These are phyloP conservation scores for Eristalis intricaria DNA, from an alignment of 2,888 invertebrate genomes.

Conservation along the genomic window DNA sequence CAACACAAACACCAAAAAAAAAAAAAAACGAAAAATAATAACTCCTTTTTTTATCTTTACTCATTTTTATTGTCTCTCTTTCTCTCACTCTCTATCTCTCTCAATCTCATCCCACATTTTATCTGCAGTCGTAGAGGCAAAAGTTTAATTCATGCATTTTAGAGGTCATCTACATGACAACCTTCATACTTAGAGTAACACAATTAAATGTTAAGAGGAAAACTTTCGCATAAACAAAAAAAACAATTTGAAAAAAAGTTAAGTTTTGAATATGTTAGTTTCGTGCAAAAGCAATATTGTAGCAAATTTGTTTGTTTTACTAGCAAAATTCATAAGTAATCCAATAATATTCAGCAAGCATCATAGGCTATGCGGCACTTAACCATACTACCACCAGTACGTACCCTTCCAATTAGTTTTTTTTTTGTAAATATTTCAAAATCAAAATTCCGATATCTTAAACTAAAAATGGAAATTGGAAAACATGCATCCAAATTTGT, in stretches of 20 bases:
- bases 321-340: slow-evolving; percentile 22
- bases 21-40: slow-evolving; percentile 46
- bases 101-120: slow-evolving; percentile 49
- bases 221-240: neutral
- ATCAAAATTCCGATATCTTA: slow-evolving; percentile 5
- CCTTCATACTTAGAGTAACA: slow-evolving; percentile 17
- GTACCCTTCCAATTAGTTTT: slow-evolving; percentile 44
- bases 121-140: slow-evolving; percentile 39
- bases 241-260: neutral
- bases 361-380: slow-evolving; percentile 47
- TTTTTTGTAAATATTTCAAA: slow-evolving; percentile 56
- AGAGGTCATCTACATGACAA: slow-evolving; percentile 21
- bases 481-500: slow-evolving; percentile 53
- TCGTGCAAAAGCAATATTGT: slow-evolving; percentile 61
- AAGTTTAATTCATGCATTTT: slow-evolving; percentile 42
- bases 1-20: slow-evolving; percentile 38
- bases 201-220: slow-evolving; percentile 31
- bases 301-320: slow-evolving; percentile 43
- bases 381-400: slow-evolving; percentile 31
- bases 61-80: slow-evolving; percentile 19
- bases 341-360: slow-evolving; percentile 33
- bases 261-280: slow-evolving; percentile 53
- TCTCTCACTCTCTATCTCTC: slow-evolving; percentile 25
- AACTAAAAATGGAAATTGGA: slow-evolving; percentile 14
- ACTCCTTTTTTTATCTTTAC: slow-evolving; percentile 38